phyloP scores from a whole-genome alignment of 2,888 invertebrate genomes.

The Parochlus steinenii region DNA sequence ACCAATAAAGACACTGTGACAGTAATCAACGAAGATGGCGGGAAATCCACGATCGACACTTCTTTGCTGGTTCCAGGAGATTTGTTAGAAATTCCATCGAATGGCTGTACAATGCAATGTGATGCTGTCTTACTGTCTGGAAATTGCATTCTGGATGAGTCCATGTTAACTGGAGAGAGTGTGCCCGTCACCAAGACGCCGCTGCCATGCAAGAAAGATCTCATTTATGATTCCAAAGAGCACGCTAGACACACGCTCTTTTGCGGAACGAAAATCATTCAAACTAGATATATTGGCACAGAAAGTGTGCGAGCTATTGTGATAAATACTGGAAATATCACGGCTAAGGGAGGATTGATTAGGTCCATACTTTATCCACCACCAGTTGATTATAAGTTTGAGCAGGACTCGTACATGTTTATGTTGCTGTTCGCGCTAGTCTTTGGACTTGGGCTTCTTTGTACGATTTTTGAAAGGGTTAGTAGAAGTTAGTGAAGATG shows the following conservation, averaged over 20 bases:
- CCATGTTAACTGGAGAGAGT: conserved; percentile 93
- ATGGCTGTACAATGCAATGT: conserved; percentile 75
- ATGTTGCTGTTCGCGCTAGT: conserved; percentile 63
- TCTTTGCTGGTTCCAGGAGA: conserved; percentile 78
- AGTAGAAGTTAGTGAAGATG: no score
- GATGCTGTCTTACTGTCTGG: conserved; percentile 79
- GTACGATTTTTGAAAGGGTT: conserved; percentile 78
- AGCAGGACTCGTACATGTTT: conserved; percentile 84
- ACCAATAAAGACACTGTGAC: conserved; percentile 54
- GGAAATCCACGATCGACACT: conserved; percentile 39
- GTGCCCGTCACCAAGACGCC: conserved; percentile 92
- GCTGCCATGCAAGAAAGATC: conserved; percentile 50
- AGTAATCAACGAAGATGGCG: conserved; percentile 39
- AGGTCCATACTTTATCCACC: conserved; percentile 90
- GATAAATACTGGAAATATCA: conserved; percentile 74
- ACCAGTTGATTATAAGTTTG: conserved; percentile 91
- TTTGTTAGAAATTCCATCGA: conserved; percentile 64
- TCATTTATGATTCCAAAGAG: conserved; percentile 63
- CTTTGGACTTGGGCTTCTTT: conserved; percentile 66
- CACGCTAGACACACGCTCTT: conserved; percentile 79
- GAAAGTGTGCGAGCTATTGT: conserved; percentile 68
- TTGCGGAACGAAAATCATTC: conserved; percentile 81
- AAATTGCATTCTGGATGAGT: conserved; percentile 84
- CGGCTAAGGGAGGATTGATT: conserved; percentile 84
- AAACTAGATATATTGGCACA: conserved; percentile 75